Percentiles rank a stretch among this genome's conserved stretches.
Conservation (phyloP, 2,113 vertebrate species). For the Urocitellus parryii region DNA sequence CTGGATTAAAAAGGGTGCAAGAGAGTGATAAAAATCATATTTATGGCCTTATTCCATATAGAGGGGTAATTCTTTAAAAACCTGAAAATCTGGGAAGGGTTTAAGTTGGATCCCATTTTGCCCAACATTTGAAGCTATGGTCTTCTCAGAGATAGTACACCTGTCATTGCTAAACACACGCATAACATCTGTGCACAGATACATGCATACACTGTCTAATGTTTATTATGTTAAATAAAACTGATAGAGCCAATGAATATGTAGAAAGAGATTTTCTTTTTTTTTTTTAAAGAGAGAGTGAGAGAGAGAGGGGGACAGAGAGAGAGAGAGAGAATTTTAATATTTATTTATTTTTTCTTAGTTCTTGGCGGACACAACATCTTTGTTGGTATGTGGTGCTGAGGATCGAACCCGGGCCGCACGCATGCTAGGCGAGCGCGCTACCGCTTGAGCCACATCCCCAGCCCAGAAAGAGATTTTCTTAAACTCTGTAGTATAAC, state of each 20-base stretch:
- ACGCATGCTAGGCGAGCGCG: too few relatives aligned
- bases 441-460: too few relatives aligned
- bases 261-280: neutral
- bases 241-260: neutral
- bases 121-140: neutral
- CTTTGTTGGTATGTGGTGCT: too few relatives aligned
- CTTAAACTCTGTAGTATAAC: neutral
- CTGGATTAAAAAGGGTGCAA: neutral
- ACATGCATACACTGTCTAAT: neutral
- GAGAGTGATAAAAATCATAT: neutral
- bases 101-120: slow-evolving; percentile 7
- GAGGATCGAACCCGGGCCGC: too few relatives aligned
- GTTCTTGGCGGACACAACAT: too few relatives aligned
- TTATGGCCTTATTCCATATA: neutral
- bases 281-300: too few relatives aligned
- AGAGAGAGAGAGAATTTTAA: too few relatives aligned
- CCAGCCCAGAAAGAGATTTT: neutral
- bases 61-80: slow-evolving; percentile 35
- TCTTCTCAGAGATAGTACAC: neutral
- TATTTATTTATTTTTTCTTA: too few relatives aligned
- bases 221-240: neutral
- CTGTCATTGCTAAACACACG: neutral
- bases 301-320: too few relatives aligned
- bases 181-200: neutral
- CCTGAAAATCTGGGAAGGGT: neutral